Base-by-base conservation (phyloP, 2,888 invertebrate genomes). In the Hemistola chrysoprasaria region DNA sequence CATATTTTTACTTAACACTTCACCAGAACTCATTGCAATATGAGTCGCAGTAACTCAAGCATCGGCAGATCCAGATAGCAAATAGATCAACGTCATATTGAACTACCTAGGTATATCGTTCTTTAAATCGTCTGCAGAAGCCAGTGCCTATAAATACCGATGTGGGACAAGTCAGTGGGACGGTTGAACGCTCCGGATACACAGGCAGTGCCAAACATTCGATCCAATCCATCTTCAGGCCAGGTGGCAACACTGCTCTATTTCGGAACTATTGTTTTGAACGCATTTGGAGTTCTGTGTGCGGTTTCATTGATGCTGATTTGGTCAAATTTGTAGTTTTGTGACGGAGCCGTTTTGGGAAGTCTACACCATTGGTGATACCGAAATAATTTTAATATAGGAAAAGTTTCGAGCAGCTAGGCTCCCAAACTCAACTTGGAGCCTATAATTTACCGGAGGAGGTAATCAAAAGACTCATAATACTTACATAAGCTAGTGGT, bases 131-230 rank as follows among this genome's bases (percentile, higher is more conserved):
- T 47, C 38, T 62, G 62, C 67, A 58, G 59, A 61, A 57, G 71
- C 67, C 56, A 50, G 58, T 65, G 66, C 71, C 72, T 76, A 76
- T 78, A 76, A 71, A 65, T 65, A 64, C 46, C 59, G 65, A 69
- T 70, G 53, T 78, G 68, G 77, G 75, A 58, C 77, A 70, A 78
- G 78, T 78, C 78, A 79, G 68, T 79, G 65, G 74, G 77, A 44
- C 76, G 65, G 53, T 53, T 53, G 56, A 56, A 47, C 54, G 49
- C 56, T 54, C 56, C 59, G 52, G 44, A 49, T 49, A 32, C 42
- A 24, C 25, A 24, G 37, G 47, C 55, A 57, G 53, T 62, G 68
- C 70, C 68, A 68, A 67, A 62, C 49, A 56, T 49, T 51, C 54
- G 54, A n/a, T n/a, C n/a, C n/a, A n/a, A n/a, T n/a, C 67, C 26